phyloP scores from a whole-genome alignment of 2,888 invertebrate species.

The Dolichopus griseipennis region DNA sequence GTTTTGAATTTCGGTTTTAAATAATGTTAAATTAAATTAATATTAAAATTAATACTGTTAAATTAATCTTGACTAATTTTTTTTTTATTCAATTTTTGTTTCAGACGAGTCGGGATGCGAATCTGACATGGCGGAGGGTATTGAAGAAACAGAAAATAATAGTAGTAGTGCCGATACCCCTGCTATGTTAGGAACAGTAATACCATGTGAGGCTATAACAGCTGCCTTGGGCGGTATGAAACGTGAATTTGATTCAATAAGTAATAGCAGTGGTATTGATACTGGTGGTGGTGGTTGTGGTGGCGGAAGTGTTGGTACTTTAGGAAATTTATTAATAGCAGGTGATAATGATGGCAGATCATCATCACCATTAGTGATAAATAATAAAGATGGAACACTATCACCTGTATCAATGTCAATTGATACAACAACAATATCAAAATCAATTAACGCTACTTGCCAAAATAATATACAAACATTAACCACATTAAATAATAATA shows the following conservation, averaged over 20 bases:
- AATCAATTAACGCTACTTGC: not conserved
- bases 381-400: not conserved
- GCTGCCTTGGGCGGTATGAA: constrained; percentile 39
- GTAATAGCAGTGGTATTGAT: constrained; percentile 10
- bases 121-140: constrained; percentile 69
- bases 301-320: constrained; percentile 26
- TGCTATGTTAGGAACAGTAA: constrained; percentile 42
- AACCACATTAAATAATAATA: constrained; percentile 11
- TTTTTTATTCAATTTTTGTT: constrained; percentile 23
- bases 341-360: not conserved
- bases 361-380: constrained; percentile 8
- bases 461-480: constrained; percentile 2
- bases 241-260: constrained; percentile 39
- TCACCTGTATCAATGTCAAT: constrained; percentile 4
- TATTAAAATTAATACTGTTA: too few relatives aligned
- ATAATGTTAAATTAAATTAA: too few relatives aligned
- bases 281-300: constrained; percentile 7
- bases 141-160: constrained; percentile 45
- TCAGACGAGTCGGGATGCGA: constrained; percentile 59
- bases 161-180: constrained; percentile 30
- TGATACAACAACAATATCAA: constrained; percentile 5
- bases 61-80: too few relatives aligned
- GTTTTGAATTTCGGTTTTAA: too few relatives aligned
- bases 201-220: constrained; percentile 43
- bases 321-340: not conserved